These are phyloP conservation scores for Lucifuga dentata DNA, from an alignment of 2,113 vertebrate genomes.

Conservation along the genomic window DNA sequence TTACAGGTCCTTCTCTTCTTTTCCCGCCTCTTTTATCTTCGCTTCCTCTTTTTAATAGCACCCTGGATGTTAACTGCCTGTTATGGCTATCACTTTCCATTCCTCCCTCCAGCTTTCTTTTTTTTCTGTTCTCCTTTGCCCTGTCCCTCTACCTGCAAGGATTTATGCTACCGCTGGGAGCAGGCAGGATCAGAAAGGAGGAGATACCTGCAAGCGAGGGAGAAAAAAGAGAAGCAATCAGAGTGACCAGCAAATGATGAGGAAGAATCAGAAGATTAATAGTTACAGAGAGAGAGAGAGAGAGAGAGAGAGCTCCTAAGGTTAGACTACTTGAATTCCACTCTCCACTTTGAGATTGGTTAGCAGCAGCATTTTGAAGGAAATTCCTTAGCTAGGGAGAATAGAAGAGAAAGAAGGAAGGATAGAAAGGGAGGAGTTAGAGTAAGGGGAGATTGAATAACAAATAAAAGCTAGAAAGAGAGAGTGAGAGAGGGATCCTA, in stretches of 20 bases:
- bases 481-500: slow-evolving; percentile 31
- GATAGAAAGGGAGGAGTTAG: slow-evolving; percentile 26
- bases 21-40: slow-evolving; percentile 61
- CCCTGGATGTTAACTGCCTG: slow-evolving; percentile 53
- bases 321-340: slow-evolving; percentile 64
- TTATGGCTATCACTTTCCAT: slow-evolving; percentile 45
- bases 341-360: slow-evolving; percentile 30
- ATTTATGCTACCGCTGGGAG: slow-evolving; percentile 51
- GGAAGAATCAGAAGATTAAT: slow-evolving; percentile 42
- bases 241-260: too few relatives aligned
- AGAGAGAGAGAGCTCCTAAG: slow-evolving; percentile 36
- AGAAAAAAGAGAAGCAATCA: slow-evolving; percentile 7
- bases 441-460: slow-evolving; percentile 63
- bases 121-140: slow-evolving; percentile 11
- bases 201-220: slow-evolving; percentile 11
- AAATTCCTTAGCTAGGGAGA: slow-evolving; percentile 31
- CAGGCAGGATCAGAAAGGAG: slow-evolving; percentile 13
- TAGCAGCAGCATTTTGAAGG: slow-evolving; percentile 33
- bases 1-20: slow-evolving; percentile 59
- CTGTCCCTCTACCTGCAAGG: slow-evolving; percentile 47
- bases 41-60: slow-evolving; percentile 55
- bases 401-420: neutral
- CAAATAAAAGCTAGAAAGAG: slow-evolving; percentile 45
- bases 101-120: slow-evolving; percentile 34
- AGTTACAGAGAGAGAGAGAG: slow-evolving; percentile 48